Base-by-base conservation (phyloP, 2,888 invertebrate genomes). In the Gryllus longicercus region DNA sequence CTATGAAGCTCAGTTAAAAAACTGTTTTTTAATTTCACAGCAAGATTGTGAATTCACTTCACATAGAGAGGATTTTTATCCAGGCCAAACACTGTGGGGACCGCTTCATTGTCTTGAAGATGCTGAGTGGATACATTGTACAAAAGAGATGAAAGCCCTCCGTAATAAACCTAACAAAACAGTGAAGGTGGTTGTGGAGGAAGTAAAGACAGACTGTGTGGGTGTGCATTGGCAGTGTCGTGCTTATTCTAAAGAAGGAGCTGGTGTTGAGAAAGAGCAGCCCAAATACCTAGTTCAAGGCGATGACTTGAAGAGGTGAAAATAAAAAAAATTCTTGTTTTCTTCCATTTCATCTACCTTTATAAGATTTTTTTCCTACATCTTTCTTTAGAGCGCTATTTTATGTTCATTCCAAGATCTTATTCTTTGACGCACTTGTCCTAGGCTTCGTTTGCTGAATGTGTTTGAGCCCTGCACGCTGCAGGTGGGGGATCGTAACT, bases 161-260 rank as follows among this genome's bases (percentile, higher is more conserved):
- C 87, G 86, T 82, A 84, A 85, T 21, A 88, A 88, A 80, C 86
- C 87, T 50, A 85, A 86, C 82, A 87, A 88, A 83, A 86, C 86
- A 76, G 88, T 89, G 2, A 87, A 87, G 84, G 87, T 82, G 83
- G 93, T 93, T 8, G 95, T 97, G 23, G 95, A 96, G 86, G 92
- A 93, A 79, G 93, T 97, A 12, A 91, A 94, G 85, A 93, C 95
- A 2, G 92, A 93, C 82, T 91, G 93, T 83, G 92, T 97, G 23
- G 94, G 93, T 84, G 95, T 97, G 1, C 93, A 94, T 84, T 97
- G 97, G 96, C 94, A 95, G 83, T 95, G 95, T 85, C 91, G 93
- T 83, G 93, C 93, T 0, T 88, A 88, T 81, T 89, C 93, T 18
- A 92, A 92, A 84, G 89, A 91, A 83, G 88, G 88, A 23, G 81